Conservation (phyloP, 1,140 invertebrate species). For the Magallana gigas region DNA sequence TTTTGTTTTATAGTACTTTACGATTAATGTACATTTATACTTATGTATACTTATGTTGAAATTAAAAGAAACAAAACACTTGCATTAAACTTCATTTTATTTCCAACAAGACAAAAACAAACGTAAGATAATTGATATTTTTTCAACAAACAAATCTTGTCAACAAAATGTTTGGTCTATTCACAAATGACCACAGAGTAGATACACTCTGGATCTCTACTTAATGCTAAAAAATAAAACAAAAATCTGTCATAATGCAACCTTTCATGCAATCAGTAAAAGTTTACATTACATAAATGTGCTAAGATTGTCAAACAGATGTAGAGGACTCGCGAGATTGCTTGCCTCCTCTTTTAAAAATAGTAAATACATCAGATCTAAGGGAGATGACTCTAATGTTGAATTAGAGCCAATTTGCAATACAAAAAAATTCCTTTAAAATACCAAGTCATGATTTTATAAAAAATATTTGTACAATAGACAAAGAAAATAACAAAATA, state of each 20-base stretch:
- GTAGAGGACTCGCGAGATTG: no score
- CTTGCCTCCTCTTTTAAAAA: no score
- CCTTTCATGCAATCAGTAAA: neutral
- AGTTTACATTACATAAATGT: neutral
- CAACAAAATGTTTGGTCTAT: constrained; percentile 19
- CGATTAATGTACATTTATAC: neutral
- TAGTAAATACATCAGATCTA: no score
- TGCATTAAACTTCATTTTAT: neutral
- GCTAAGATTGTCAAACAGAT: no score
- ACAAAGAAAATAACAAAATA: no score
- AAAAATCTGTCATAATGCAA: neutral
- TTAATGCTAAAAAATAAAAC: neutral
- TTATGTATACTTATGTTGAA: neutral
- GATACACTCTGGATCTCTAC: no score
- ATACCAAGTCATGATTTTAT: no score
- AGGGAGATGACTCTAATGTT: no score
- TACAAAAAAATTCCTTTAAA: no score
- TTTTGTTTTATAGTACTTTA: no score
- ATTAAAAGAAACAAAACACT: neutral
- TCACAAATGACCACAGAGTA: neutral
- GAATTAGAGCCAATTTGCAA: no score
- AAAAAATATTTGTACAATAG: no score
- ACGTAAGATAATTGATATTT: neutral
- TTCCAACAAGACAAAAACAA: constrained; percentile 29
- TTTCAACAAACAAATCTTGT: neutral